Percentiles rank a stretch among this genome's conserved stretches.
Conservation (phyloP, 2,113 vertebrate species). For the human (Homo sapiens) region DNA sequence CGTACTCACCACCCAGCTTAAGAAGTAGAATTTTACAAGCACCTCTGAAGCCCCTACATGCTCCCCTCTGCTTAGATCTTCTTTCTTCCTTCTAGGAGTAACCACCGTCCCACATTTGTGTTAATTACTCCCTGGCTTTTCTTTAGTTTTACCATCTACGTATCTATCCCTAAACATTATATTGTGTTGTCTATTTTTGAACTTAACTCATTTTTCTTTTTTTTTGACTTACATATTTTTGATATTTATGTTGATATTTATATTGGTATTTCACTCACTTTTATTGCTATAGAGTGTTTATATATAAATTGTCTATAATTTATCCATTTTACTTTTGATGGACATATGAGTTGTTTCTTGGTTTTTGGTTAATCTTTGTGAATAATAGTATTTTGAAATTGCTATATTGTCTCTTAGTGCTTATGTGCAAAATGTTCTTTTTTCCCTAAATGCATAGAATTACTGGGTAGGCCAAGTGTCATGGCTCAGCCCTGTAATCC, state of each 20-base stretch:
- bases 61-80: neutral
- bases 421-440: neutral
- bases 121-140: neutral
- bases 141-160: neutral
- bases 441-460: neutral
- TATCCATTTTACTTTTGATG: neutral
- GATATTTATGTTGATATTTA: constrained; percentile 2
- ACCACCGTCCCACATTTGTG: neutral
- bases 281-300: neutral
- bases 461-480: neutral
- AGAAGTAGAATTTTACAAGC: neutral
- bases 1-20: neutral
- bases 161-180: neutral
- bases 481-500: too few species aligned
- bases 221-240: neutral
- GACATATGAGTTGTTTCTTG: neutral
- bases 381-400: neutral
- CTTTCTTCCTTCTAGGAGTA: neutral
- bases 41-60: neutral
- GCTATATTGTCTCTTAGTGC: neutral
- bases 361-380: neutral
- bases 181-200: neutral
- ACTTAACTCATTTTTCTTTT: neutral
- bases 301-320: neutral
- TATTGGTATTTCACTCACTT: neutral